Evolutionary conservation across 2,113 vertebrate species (phyloP).

Genomic region (Rhinopomastus cyanomelas): DNA sequence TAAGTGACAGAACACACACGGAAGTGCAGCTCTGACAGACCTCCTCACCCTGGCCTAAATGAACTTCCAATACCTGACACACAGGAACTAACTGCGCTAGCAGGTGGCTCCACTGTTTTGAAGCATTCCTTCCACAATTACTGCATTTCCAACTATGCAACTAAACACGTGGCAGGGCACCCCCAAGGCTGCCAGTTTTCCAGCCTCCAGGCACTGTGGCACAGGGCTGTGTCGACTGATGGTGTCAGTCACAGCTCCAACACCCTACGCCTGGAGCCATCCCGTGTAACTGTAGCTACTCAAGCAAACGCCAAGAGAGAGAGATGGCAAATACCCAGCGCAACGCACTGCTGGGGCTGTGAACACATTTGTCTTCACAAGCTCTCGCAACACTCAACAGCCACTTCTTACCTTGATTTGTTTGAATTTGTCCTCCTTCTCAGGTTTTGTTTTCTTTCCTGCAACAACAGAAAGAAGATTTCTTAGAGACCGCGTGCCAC

Average conservation of each 20-base stretch:
- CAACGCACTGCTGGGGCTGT: not conserved
- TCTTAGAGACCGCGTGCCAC: not conserved
- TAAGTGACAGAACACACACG: not conserved
- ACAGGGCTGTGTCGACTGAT: constrained; percentile 20
- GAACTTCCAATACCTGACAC: not conserved
- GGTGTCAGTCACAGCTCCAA: not conserved
- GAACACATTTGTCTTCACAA: constrained; percentile 24
- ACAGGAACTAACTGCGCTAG: not conserved
- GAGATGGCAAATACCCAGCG: not conserved
- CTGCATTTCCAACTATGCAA: constrained; percentile 2
- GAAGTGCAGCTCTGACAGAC: not conserved
- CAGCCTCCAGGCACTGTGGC: constrained; percentile 38
- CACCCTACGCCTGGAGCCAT: not conserved
- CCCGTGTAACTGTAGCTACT: not conserved
- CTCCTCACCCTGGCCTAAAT: not conserved
- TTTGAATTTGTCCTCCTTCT: constrained; percentile 81
- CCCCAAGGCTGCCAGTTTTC: constrained; percentile 32
- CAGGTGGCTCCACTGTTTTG: constrained; percentile 32
- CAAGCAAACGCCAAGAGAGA: constrained; percentile 38
- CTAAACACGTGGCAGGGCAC: constrained; percentile 27
- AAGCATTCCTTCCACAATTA: constrained; percentile 25
- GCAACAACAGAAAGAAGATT: constrained; percentile 50
- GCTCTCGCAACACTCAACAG: not conserved
- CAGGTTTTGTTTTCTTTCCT: constrained; percentile 82
- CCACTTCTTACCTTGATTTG: constrained; percentile 79